Conservation (phyloP, 2,797 vertebrate genomes). For the Anolis apletophallus region DNA sequence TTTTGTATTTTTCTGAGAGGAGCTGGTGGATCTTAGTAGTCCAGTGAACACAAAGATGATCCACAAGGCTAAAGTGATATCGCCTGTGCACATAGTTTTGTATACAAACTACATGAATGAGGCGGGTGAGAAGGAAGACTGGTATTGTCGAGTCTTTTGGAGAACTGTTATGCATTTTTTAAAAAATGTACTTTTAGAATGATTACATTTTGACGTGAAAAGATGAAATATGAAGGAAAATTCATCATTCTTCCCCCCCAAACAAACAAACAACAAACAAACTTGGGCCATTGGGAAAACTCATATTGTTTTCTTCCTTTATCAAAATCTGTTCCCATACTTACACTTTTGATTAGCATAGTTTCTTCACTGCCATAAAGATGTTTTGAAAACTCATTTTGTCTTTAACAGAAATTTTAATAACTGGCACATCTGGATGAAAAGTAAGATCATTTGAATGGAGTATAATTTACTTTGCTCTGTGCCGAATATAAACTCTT, state of each 20-base stretch:
- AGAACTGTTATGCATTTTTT: not conserved
- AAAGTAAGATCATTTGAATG: constrained; percentile 19
- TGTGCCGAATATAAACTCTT: constrained; percentile 60
- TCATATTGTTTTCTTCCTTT: not conserved
- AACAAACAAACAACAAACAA: not conserved
- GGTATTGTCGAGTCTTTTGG: constrained; percentile 44
- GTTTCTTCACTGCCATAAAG: constrained; percentile 36
- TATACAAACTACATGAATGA: not conserved
- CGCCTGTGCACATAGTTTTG: not conserved
- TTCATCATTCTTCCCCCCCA: not conserved
- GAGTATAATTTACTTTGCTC: constrained; percentile 45
- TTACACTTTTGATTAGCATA: constrained; percentile 48
- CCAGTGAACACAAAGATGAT: not conserved
- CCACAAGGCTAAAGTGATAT: not conserved
- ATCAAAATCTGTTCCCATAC: constrained; percentile 45
- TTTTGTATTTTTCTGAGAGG: not conserved
- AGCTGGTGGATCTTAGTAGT: not conserved
- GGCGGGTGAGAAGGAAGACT: not conserved
- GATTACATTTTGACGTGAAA: constrained; percentile 16
- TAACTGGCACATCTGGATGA: constrained; percentile 41
- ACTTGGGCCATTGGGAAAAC: constrained; percentile 27
- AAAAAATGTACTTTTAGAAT: constrained; percentile 22
- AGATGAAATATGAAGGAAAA: constrained; percentile 36
- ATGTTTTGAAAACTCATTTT: constrained; percentile 53
- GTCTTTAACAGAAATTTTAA: constrained; percentile 49